Conservation (phyloP, 2,113 vertebrate species). For the Enhydra lutris region DNA sequence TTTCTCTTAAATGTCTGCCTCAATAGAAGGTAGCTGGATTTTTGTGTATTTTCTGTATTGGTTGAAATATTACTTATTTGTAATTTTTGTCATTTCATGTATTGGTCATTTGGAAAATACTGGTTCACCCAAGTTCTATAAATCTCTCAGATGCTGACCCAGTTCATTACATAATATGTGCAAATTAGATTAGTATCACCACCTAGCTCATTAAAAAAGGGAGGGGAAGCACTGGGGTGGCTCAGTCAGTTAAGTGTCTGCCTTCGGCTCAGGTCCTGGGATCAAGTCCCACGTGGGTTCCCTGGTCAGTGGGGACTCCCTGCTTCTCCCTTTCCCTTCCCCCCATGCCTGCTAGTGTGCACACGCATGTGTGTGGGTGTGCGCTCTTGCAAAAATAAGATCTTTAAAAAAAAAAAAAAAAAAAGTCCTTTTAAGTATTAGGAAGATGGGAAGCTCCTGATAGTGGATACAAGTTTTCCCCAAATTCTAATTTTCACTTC, state of each 20-base stretch:
- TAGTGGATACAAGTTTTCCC: not conserved
- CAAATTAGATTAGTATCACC: not conserved
- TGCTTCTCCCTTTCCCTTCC: no score
- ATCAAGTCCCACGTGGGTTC: no score
- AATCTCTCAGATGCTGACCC: not conserved
- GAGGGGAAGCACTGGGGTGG: no score
- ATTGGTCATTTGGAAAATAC: not conserved
- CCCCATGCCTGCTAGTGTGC: no score
- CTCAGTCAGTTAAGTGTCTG: no score
- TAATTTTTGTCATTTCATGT: not conserved
- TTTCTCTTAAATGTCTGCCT: not conserved
- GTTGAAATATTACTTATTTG: not conserved
- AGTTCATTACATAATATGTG: not conserved
- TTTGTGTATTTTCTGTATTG: not conserved
- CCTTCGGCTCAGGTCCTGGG: no score
- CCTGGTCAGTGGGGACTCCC: no score
- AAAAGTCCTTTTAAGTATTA: not conserved
- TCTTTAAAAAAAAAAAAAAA: not conserved
- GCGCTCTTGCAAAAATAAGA: no score
- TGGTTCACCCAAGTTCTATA: not conserved
- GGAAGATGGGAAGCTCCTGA: not conserved
- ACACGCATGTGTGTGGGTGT: no score
- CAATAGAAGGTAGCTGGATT: not conserved
- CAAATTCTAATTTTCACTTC: conserved; percentile 1
- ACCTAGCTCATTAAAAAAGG: not conserved